Percentiles rank a stretch among this genome's conserved stretches.
Conservation (phyloP, 2,113 vertebrate species). For the Octodon degus region DNA sequence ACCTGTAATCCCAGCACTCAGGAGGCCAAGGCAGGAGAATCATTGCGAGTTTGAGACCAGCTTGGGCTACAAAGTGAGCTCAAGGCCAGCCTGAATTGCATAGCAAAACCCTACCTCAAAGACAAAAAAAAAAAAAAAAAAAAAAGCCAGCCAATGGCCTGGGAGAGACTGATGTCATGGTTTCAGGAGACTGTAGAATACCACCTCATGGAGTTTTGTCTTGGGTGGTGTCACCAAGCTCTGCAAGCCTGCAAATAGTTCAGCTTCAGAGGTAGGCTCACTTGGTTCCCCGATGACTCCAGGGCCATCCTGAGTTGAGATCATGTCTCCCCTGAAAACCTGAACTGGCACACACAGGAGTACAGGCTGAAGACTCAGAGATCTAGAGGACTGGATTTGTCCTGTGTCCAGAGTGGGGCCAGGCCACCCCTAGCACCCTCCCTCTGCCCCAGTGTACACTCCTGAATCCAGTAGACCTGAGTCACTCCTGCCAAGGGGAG, state of each 20-base stretch:
- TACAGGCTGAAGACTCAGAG: background rate
- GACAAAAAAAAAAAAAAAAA: too few species aligned
- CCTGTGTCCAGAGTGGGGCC: background rate
- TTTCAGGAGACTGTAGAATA: background rate
- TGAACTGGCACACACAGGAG: slow-evolving; percentile 1
- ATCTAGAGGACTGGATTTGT: background rate
- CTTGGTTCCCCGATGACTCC: background rate
- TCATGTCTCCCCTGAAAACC: background rate
- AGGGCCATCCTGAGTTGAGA: slow-evolving; percentile 25
- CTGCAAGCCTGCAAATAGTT: background rate
- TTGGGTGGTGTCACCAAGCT: slow-evolving; percentile 36
- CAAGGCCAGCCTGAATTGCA: too few species aligned
- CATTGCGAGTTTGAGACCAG: too few species aligned
- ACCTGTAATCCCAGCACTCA: too few species aligned
- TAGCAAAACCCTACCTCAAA: too few species aligned
- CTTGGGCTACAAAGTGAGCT: too few species aligned
- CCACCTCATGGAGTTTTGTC: background rate
- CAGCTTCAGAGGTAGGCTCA: background rate
- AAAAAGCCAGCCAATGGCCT: background rate
- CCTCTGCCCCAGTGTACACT: background rate
- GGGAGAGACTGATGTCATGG: slow-evolving; percentile 13
- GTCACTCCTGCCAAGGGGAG: background rate
- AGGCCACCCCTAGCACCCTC: background rate
- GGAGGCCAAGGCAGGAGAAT: too few species aligned
- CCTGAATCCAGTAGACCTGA: background rate